Evolutionary conservation across 2,797 vertebrate species (phyloP).

Genomic region (Buceros bicornis): DNA sequence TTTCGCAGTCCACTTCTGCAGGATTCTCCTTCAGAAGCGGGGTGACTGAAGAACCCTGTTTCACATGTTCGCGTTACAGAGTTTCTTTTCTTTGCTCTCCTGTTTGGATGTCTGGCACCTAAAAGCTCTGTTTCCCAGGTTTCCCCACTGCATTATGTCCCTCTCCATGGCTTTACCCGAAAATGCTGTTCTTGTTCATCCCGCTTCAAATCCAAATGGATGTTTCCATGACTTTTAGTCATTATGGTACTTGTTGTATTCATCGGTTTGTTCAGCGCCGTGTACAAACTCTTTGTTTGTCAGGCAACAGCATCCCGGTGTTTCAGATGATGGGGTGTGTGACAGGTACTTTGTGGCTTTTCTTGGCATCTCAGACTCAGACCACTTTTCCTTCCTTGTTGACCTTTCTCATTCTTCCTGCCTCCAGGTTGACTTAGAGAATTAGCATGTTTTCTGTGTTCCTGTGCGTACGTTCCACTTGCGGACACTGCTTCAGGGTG

Average conservation of each 20-base stretch:
- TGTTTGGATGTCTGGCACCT: background rate
- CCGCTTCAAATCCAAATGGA: background rate
- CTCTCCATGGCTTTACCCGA: background rate
- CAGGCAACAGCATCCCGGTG: background rate
- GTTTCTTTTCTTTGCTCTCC: background rate
- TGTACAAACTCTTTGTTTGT: background rate
- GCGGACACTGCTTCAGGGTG: background rate
- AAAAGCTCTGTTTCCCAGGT: background rate
- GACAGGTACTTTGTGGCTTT: background rate
- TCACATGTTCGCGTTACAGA: background rate
- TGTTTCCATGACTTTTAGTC: background rate
- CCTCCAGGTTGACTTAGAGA: background rate
- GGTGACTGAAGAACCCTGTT: background rate
- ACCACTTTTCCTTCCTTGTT: background rate
- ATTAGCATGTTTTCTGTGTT: background rate
- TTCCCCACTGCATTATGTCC: background rate
- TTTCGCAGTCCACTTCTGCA: background rate
- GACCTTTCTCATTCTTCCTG: background rate
- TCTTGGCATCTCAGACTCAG: background rate
- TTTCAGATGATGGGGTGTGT: background rate
- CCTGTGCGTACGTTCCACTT: background rate
- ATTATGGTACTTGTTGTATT: background rate
- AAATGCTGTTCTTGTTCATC: background rate
- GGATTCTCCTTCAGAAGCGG: background rate
- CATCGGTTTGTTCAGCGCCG: background rate